phyloP scores from a whole-genome alignment of 2,113 vertebrate species.

The Pogona vitticeps region DNA sequence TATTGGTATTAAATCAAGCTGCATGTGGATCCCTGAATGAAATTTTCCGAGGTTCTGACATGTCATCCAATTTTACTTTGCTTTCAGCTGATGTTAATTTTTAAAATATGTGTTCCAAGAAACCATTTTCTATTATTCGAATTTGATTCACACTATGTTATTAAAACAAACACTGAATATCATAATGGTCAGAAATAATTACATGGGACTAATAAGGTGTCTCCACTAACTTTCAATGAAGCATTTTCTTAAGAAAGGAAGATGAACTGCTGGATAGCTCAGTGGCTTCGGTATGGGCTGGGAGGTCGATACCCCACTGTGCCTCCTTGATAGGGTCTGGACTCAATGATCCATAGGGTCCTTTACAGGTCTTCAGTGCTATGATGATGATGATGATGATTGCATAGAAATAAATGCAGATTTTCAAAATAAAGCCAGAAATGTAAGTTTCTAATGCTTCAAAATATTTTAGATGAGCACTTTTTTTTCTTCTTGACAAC shows the following conservation, averaged over 20 bases:
- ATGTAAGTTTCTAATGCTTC: neutral
- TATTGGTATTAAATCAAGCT: slow-evolving; percentile 80
- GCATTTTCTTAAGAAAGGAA: slow-evolving; percentile 33
- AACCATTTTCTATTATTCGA: slow-evolving; percentile 42
- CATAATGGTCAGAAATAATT: slow-evolving; percentile 27
- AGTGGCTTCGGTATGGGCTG: too few relatives aligned
- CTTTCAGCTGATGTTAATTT: slow-evolving; percentile 72
- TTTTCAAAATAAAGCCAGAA: neutral
- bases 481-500: neutral
- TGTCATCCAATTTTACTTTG: slow-evolving; percentile 73
- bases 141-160: slow-evolving; percentile 32
- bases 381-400: too few relatives aligned
- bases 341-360: too few relatives aligned
- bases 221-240: slow-evolving; percentile 40
- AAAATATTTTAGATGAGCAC: neutral
- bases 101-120: slow-evolving; percentile 26
- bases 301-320: too few relatives aligned
- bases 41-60: slow-evolving; percentile 75
- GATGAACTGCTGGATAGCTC: neutral
- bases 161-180: slow-evolving; percentile 29
- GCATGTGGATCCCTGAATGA: slow-evolving; percentile 73
- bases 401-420: neutral
- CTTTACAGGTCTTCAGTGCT: too few relatives aligned
- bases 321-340: too few relatives aligned
- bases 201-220: slow-evolving; percentile 50